A percentile compares a stretch with the other conserved stretches of the same genome.
phyloP scores from a whole-genome alignment of 2,113 vertebrate species.

The Aspiorhynchus laticeps region DNA sequence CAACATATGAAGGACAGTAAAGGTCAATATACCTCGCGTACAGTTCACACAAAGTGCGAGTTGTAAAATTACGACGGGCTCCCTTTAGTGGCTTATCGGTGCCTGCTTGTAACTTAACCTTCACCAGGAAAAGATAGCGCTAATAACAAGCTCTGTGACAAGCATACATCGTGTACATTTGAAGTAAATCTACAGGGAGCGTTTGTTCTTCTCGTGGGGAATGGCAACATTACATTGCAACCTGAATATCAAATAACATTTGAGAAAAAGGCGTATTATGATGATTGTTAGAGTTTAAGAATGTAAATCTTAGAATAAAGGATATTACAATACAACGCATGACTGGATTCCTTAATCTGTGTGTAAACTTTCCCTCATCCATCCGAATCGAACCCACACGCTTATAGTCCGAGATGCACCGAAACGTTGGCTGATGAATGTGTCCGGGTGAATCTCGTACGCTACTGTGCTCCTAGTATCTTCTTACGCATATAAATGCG shows the following conservation, averaged over 20 bases:
- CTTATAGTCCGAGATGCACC: conserved; percentile 15
- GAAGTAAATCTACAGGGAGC: conserved; percentile 23
- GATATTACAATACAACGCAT: neutral
- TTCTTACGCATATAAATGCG: neutral
- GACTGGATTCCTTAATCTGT: conserved; percentile 1
- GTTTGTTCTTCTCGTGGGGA: neutral
- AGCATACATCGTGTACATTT: neutral
- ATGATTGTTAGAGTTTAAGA: neutral
- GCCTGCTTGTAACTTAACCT: neutral
- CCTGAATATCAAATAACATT: conserved; percentile 24
- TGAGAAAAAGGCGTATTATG: neutral
- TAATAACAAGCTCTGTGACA: conserved; percentile 7
- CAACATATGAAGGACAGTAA: conserved; percentile 69
- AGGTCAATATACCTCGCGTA: conserved; percentile 64
- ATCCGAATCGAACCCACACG: neutral
- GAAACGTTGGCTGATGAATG: neutral
- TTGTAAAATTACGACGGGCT: conserved; percentile 2
- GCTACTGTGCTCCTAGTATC: neutral
- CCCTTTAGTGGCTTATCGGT: neutral
- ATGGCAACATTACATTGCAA: conserved; percentile 35
- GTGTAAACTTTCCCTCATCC: conserved; percentile 43
- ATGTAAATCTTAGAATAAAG: neutral
- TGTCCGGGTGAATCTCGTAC: neutral
- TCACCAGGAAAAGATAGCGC: neutral
- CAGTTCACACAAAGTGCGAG: conserved; percentile 12